Evolutionary conservation across 2,113 vertebrate species (phyloP).

Genomic region (Myocastor coypus): DNA sequence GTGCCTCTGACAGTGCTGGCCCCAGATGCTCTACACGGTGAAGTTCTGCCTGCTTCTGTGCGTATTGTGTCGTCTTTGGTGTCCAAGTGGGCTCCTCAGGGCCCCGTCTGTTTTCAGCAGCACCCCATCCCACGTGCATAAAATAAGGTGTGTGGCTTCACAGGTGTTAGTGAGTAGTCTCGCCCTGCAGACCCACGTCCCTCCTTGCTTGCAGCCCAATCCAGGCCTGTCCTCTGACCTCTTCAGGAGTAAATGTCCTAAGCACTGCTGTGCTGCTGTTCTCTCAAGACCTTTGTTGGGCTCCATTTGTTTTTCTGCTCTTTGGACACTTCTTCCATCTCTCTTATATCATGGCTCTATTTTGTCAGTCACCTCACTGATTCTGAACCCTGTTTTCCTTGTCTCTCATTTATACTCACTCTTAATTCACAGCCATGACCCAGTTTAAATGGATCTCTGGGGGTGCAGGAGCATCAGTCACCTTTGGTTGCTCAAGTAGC

Average conservation of each 20-base stretch:
- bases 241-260: background rate
- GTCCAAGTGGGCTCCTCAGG: background rate
- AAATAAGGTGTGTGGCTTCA: background rate
- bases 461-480: background rate
- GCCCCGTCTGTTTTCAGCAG: background rate
- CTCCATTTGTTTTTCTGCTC: background rate
- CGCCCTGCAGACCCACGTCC: background rate
- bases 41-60: background rate
- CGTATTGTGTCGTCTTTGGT: background rate
- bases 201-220: background rate
- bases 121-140: conserved; percentile 13
- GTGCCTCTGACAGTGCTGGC: background rate
- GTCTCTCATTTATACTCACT: conserved; percentile 14
- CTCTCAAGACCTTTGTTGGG: background rate
- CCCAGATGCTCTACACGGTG: background rate
- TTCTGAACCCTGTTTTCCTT: background rate
- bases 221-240: background rate
- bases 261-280: background rate
- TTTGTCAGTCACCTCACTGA: background rate
- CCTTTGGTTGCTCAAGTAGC: background rate
- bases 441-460: background rate
- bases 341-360: background rate
- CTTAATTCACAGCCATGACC: background rate
- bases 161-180: background rate
- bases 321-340: conserved; percentile 9